Conservation (phyloP, 2,888 invertebrate species). For the Diarsia rubi region DNA sequence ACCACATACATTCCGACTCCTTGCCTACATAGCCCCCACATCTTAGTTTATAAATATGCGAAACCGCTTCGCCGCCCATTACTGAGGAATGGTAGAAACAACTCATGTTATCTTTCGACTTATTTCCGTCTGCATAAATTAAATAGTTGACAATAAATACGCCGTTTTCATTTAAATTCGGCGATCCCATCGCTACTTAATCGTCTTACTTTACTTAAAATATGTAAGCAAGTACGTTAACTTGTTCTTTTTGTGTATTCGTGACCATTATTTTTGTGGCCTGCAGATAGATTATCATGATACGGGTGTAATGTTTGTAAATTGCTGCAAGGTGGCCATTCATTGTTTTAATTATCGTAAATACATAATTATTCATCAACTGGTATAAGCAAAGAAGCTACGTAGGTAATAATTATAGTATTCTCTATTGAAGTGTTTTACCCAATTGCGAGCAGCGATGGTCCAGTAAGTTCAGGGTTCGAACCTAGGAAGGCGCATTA, state of each 20-base stretch:
- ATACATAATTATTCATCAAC: constrained; percentile 4
- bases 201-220: constrained; percentile 38
- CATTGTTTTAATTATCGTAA: constrained; percentile 3
- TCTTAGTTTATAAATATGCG: constrained; percentile 84
- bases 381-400: too few species aligned
- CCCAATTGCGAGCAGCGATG: too few species aligned
- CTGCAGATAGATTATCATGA: constrained; percentile 18
- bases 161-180: constrained; percentile 55
- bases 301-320: constrained; percentile 18
- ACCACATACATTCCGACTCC: constrained; percentile 44
- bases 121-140: constrained; percentile 88
- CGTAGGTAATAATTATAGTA: too few species aligned
- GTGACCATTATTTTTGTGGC: constrained; percentile 20
- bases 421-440: too few species aligned
- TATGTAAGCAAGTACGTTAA: constrained; percentile 25
- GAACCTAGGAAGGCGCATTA: too few species aligned
- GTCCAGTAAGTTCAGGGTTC: too few species aligned
- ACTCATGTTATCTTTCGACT: constrained; percentile 84
- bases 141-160: constrained; percentile 69
- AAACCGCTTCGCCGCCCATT: constrained; percentile 82
- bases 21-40: constrained; percentile 77
- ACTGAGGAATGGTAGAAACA: constrained; percentile 83
- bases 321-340: constrained; percentile 26
- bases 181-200: constrained; percentile 45
- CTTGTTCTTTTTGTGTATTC: constrained; percentile 13